Evolutionary conservation across 2,888 invertebrate species (phyloP).

Genomic region (Ectemnius cavifrons): DNA sequence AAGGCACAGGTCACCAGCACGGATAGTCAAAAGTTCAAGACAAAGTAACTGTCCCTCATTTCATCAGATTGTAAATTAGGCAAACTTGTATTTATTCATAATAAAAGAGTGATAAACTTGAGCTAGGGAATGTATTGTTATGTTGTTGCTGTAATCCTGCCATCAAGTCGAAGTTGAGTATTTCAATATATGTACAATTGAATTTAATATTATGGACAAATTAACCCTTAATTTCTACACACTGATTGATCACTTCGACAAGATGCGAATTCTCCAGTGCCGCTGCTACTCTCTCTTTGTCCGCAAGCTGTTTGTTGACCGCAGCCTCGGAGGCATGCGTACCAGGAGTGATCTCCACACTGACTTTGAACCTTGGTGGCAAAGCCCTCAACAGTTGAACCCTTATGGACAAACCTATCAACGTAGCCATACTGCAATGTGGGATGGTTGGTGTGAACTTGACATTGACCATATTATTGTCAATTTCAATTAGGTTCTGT

Average conservation of each 20-base stretch:
- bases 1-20: not conserved
- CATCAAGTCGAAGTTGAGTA: too few relatives aligned
- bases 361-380: constrained; percentile 91
- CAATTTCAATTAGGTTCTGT: constrained; percentile 87
- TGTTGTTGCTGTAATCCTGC: too few relatives aligned
- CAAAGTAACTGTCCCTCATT: too few relatives aligned
- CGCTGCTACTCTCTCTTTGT: constrained; percentile 98
- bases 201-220: too few relatives aligned
- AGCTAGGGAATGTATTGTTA: too few relatives aligned
- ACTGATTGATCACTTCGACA: constrained; percentile 96
- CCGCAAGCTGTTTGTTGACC: constrained; percentile 98
- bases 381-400: constrained; percentile 93
- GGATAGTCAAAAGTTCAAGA: not conserved
- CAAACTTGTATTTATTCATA: not conserved
- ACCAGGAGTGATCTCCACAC: constrained; percentile 93
- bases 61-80: not conserved
- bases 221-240: constrained; percentile 79
- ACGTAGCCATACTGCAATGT: constrained; percentile 98
- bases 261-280: constrained; percentile 96
- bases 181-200: too few relatives aligned
- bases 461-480: constrained; percentile 87
- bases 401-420: constrained; percentile 94
- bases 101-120: not conserved
- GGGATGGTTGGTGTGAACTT: constrained; percentile 98
- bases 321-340: constrained; percentile 94